Evolutionary conservation across 1,140 invertebrate genomes (phyloP).

Genomic region (Calephelis virginiensis): DNA sequence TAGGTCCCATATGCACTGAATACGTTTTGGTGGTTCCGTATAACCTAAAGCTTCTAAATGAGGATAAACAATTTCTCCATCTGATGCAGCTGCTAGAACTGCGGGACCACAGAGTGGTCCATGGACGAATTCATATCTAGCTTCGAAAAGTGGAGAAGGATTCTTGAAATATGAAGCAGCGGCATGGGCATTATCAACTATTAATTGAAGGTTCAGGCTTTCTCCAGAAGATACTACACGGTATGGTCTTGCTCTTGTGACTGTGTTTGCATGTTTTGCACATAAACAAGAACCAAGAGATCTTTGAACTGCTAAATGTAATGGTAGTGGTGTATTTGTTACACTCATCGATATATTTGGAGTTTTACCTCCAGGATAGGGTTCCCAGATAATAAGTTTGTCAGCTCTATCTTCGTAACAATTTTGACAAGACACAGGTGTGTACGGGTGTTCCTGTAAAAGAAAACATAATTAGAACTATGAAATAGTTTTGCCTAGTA

Average conservation of each 20-base stretch:
- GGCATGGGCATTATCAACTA: conserved; percentile 89
- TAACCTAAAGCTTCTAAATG: conserved; percentile 90
- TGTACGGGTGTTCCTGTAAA: conserved; percentile 86
- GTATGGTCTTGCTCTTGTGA: conserved; percentile 78
- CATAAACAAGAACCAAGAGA: conserved; percentile 82
- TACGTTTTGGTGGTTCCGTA: conserved; percentile 85
- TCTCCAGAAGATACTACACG: conserved; percentile 87
- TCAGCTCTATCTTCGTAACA: conserved; percentile 92
- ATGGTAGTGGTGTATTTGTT: conserved; percentile 73
- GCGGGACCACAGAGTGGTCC: conserved; percentile 92
- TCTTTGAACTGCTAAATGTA: conserved; percentile 78
- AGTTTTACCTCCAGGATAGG: conserved; percentile 71
- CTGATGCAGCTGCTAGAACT: conserved; percentile 85
- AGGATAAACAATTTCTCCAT: conserved; percentile 91
- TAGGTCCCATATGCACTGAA: conserved; percentile 93
- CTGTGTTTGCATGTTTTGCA: conserved; percentile 79
- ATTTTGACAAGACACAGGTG: conserved; percentile 87
- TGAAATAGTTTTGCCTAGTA: neutral
- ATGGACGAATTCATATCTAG: conserved; percentile 92
- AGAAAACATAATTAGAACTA: conserved; percentile 13
- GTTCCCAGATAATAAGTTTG: conserved; percentile 88
- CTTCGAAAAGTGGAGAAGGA: conserved; percentile 88
- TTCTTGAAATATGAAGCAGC: conserved; percentile 93
- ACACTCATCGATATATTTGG: conserved; percentile 48
- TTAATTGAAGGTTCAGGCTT: conserved; percentile 86